Evolutionary conservation across 2,113 vertebrate genomes (phyloP).

Genomic region (Pseudolaguvia tuberculata): DNA sequence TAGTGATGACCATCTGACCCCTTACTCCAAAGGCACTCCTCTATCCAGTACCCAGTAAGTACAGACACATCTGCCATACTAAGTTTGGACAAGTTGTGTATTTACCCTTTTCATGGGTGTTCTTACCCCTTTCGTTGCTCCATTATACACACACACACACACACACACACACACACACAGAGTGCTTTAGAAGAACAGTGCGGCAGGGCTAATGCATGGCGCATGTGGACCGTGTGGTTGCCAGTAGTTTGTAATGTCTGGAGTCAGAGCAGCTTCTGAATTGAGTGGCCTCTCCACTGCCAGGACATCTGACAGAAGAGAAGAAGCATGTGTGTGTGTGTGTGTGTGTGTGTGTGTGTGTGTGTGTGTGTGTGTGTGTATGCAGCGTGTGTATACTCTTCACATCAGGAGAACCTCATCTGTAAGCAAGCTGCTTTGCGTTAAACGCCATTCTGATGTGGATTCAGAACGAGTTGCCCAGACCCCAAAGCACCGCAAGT

Average conservation of each 20-base stretch:
- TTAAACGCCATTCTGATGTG: conserved; percentile 68
- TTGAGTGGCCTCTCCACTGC: conserved; percentile 62
- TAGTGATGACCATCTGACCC: conserved; percentile 68
- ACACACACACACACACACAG: too few relatives aligned
- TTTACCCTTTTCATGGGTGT: conserved; percentile 27
- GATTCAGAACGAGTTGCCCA: conserved; percentile 66
- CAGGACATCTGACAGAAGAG: conserved; percentile 66
- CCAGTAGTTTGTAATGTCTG: conserved; percentile 72
- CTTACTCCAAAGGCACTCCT: conserved; percentile 71
- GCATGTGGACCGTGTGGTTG: conserved; percentile 71
- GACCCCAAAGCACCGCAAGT: conserved; percentile 44
- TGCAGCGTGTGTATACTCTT: conserved; percentile 32
- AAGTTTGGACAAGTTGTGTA: conserved; percentile 18
- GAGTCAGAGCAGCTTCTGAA: conserved; percentile 66
- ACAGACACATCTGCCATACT: conserved; percentile 36
- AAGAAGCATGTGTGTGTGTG: conserved; percentile 38
- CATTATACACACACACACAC: conserved; percentile 15
- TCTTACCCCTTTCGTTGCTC: conserved; percentile 17
- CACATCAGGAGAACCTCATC: conserved; percentile 61
- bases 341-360: conserved; percentile 53
- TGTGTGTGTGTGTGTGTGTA: conserved; percentile 20
- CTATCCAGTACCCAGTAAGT: conserved; percentile 73
- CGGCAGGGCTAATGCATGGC: conserved; percentile 49
- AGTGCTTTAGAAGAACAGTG: conserved; percentile 41
- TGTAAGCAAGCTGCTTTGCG: conserved; percentile 72